These are phyloP conservation scores for Sinocyclocheilus maitianheensis DNA, from an alignment of 2,113 vertebrate genomes.

Conservation along the genomic window DNA sequence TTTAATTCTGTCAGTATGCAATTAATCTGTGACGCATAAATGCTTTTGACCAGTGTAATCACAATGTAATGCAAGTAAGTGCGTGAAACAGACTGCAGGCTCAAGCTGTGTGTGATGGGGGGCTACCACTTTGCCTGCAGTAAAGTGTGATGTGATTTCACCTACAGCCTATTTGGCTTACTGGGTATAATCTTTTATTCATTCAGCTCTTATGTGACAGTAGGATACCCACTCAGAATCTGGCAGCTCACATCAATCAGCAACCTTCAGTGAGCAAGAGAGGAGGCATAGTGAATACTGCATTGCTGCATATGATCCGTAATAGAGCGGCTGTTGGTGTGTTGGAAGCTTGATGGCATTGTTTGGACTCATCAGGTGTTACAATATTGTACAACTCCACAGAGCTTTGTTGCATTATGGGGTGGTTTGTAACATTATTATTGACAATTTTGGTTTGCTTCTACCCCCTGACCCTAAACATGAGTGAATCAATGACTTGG, in stretches of 20 bases:
- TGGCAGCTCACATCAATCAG: conserved; percentile 1
- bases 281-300: background rate
- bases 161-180: conserved; percentile 13
- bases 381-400: background rate
- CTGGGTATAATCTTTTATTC: conserved; percentile 20
- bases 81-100: background rate
- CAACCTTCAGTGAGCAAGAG: conserved; percentile 3
- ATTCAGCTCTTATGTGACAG: conserved; percentile 10
- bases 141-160: conserved; percentile 7
- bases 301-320: conserved; percentile 5
- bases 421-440: background rate
- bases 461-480: background rate
- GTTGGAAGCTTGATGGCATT: background rate
- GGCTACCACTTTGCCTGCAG: background rate
- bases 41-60: background rate
- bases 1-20: conserved; percentile 13
- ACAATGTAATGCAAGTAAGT: background rate
- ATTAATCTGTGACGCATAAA: conserved; percentile 16
- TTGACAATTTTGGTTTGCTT: background rate
- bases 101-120: background rate
- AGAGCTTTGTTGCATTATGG: background rate
- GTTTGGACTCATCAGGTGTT: background rate
- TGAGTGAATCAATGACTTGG: background rate
- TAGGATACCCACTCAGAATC: conserved; percentile 17
- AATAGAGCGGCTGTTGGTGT: background rate